Evolutionary conservation across 1,140 invertebrate species (phyloP), one percentile per base, ranked within the genome.

Genomic region (Drosophila athabasca): DNA sequence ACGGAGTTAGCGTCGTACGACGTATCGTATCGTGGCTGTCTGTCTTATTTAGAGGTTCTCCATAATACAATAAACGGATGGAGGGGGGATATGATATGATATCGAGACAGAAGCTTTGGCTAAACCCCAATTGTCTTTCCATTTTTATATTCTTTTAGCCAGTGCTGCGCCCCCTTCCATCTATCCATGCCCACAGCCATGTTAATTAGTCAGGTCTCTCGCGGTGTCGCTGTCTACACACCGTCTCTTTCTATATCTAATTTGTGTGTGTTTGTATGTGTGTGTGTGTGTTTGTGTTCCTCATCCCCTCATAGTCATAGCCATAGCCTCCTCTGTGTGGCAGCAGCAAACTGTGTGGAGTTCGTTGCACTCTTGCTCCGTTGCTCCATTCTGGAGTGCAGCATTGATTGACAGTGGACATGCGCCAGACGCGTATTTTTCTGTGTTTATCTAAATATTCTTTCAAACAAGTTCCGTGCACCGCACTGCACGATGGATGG

Each of bases 381-480:
- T 45, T 57, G 45, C 62, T 52, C n/a, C 58, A 39, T 39, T 39
- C 35, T 64, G 62, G 73, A 81, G 76, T 84, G 81, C 77, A 84
- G 73, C 82, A 87, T 84, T 84, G 81, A 84, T 84, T 84, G 81
- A 84, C 81, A 87, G 77, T 87, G 82, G 79, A 83, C 79, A 83
- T 79, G 69, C 72, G 81, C 60, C 51, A 49, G 48, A 46, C 61
- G 67, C 72, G 64, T 39, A 39, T 39, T 39, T 70, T 51, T 71
- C 51, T 62, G 64, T 66, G 62, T 73, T 62, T 59, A 59, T 71
- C 61, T 58, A 44, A 64, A 52, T 62, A 70, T 64, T 80, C 43
- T 49, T 66, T 69, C 43, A 74, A 71, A 71, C 71, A 66, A 65
- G 61, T 74, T 74, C 39, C 70, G 58, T 43, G 46, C 46, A 13